Base-by-base conservation (phyloP, 2,113 vertebrate species). In the Eidolon helvum region DNA sequence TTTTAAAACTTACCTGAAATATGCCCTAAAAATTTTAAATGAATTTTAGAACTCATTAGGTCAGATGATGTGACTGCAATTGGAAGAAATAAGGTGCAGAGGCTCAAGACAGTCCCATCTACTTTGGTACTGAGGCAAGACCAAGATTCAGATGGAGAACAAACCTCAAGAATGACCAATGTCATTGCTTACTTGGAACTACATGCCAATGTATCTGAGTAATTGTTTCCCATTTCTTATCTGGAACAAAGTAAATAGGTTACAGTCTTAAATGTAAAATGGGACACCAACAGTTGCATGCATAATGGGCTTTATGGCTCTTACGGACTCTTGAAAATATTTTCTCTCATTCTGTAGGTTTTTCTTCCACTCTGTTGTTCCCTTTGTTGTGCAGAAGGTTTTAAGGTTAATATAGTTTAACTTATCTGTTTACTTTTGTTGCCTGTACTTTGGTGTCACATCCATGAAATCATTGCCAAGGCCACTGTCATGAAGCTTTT, bases 21-120 rank as follows among this genome's bases (percentile, higher is more conserved):
- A 83, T 96, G 82, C 86, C 71, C 85, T 95, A 95, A 96, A 96
- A 97, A 96, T 90, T 86, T 87, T 97, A 98, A 98, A 95, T 35
- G 84, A 96, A 7, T 96, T 98, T 87, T 93, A 83, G 90, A 97
- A 92, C 65, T 96, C 78, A 87, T 93, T 97, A 98, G 79, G 45
- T 85, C 96, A 86, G n/a, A 69, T 35, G 94, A 53, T 96, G 55
- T 77, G 90, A 71, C 53, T 77, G 28, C 94, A 97, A 97, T 96
- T 96, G 93, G 92, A 96, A 96, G 61, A 94, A 98, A 92, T 0
- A 0, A 84, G 33, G 84, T 78, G 45, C 45, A 77, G 63, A 84
- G 48, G 18, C 38, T 97, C 85, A 59, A 90, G 95, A 97, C 38
- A 89, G 57, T 92, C 83, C 77, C 94, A 80, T 89, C 63, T 97